Percentiles rank a stretch among this genome's conserved stretches.
These are phyloP conservation scores for Xiphydria camelus DNA, from an alignment of 2,888 invertebrate species.

Conservation along the genomic window DNA sequence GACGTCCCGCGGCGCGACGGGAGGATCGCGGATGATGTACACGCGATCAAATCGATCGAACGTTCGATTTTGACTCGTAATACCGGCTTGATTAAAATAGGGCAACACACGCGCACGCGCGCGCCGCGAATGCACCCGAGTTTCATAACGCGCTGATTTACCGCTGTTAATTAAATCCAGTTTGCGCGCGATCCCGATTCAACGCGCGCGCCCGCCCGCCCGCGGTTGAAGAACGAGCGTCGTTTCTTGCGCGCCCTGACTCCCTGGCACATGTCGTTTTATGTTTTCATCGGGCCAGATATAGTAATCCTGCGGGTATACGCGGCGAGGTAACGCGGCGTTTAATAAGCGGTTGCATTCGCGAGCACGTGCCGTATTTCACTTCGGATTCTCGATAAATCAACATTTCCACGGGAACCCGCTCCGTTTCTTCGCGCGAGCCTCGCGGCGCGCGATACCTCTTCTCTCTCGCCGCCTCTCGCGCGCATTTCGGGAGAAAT, in stretches of 20 bases:
- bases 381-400: too few relatives aligned
- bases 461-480: too few relatives aligned
- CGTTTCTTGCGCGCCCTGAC: background rate
- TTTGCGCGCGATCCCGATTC: constrained; percentile 35
- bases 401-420: too few relatives aligned
- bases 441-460: too few relatives aligned
- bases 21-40: background rate
- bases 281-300: background rate
- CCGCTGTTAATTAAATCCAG: constrained; percentile 42
- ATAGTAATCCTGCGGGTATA: too few relatives aligned
- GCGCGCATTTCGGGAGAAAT: too few relatives aligned
- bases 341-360: background rate
- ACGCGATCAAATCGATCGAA: background rate
- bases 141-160: constrained; percentile 35
- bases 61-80: background rate
- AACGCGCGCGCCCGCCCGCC: constrained; percentile 16
- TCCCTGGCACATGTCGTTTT: background rate
- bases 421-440: too few relatives aligned
- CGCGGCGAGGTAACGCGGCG: too few relatives aligned
- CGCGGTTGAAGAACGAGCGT: background rate
- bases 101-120: constrained; percentile 6
- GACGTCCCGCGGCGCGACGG: too few relatives aligned
- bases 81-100: constrained; percentile 1
- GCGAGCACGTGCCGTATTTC: too few relatives aligned
- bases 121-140: constrained; percentile 12